Conservation (phyloP, 2,113 vertebrate species). For the Cyphomyrus discorhynchus region DNA sequence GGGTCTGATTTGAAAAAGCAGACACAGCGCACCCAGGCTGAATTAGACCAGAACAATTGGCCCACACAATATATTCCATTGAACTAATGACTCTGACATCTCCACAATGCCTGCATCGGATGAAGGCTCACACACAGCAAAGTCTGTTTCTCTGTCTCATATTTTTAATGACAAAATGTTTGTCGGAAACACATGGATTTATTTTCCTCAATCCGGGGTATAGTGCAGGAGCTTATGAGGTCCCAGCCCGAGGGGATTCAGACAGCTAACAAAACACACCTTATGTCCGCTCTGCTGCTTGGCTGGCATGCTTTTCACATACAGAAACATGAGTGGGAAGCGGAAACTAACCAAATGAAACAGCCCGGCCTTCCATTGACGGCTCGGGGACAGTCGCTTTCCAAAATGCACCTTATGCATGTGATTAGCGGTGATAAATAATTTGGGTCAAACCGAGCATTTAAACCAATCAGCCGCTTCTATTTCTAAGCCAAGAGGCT, state of each 20-base stretch:
- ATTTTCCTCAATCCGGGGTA: slow-evolving; percentile 72
- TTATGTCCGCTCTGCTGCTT: slow-evolving; percentile 83
- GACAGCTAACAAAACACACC: slow-evolving; percentile 85
- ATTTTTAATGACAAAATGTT: slow-evolving; percentile 79
- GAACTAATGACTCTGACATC: slow-evolving; percentile 76
- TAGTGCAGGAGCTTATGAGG: slow-evolving; percentile 74
- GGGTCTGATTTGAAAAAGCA: slow-evolving; percentile 56
- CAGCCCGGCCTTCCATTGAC: slow-evolving; percentile 58
- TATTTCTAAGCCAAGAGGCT: background rate
- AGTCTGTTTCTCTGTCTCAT: slow-evolving; percentile 72
- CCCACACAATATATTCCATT: slow-evolving; percentile 66
- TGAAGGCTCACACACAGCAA: slow-evolving; percentile 60
- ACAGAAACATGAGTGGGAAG: slow-evolving; percentile 63
- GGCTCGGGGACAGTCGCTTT: slow-evolving; percentile 51
- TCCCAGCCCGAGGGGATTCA: slow-evolving; percentile 82
- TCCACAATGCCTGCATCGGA: slow-evolving; percentile 69
- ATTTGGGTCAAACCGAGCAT: background rate
- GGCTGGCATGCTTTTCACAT: slow-evolving; percentile 80
- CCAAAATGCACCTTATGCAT: slow-evolving; percentile 26
- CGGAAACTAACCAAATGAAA: slow-evolving; percentile 61
- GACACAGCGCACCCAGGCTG: slow-evolving; percentile 58
- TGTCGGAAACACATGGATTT: slow-evolving; percentile 80
- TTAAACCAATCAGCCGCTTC: background rate
- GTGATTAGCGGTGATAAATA: background rate
- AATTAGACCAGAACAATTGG: slow-evolving; percentile 70